A percentile compares a stretch with the other conserved stretches of the same genome.
Evolutionary conservation across 2,888 invertebrate genomes (phyloP).

Genomic region (Zele albiditarsus): DNA sequence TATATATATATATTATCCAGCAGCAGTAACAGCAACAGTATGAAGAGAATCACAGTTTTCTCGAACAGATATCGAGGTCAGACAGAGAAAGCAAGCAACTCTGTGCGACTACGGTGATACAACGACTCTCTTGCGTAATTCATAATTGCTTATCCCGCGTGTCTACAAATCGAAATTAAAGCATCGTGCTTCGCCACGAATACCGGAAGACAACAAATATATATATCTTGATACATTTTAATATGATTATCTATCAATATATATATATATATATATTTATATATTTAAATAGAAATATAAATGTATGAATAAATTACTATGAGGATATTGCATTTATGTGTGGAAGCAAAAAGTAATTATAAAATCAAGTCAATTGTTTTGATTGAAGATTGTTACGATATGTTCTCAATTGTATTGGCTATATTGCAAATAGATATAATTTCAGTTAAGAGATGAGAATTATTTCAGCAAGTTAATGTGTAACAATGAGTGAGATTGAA

Average conservation of each 20-base stretch:
- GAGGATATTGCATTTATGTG: background rate
- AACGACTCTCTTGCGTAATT: slow-evolving; percentile 63
- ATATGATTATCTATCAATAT: background rate
- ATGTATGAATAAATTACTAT: background rate
- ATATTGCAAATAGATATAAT: background rate
- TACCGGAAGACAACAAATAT: slow-evolving; percentile 27
- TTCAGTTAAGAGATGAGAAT: background rate
- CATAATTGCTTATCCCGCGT: slow-evolving; percentile 58
- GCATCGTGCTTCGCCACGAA: slow-evolving; percentile 45
- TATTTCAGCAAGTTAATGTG: background rate
- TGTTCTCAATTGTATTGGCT: background rate
- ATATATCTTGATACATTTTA: background rate
- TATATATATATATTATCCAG: slow-evolving; percentile 10
- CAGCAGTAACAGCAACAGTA: slow-evolving; percentile 28
- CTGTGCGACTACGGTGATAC: slow-evolving; percentile 57
- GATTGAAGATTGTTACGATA: background rate
- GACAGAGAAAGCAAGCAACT: slow-evolving; percentile 68
- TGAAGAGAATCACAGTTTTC: slow-evolving; percentile 55
- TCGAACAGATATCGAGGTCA: slow-evolving; percentile 66
- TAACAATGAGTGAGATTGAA: background rate
- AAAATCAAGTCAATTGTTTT: background rate
- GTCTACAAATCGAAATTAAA: slow-evolving; percentile 51
- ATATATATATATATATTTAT: background rate
- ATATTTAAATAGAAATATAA: background rate
- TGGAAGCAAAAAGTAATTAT: background rate